Evolutionary conservation across 2,113 vertebrate genomes (phyloP), one percentile per base, ranked within the genome.

Genomic region (Sebastes schlegelii): DNA sequence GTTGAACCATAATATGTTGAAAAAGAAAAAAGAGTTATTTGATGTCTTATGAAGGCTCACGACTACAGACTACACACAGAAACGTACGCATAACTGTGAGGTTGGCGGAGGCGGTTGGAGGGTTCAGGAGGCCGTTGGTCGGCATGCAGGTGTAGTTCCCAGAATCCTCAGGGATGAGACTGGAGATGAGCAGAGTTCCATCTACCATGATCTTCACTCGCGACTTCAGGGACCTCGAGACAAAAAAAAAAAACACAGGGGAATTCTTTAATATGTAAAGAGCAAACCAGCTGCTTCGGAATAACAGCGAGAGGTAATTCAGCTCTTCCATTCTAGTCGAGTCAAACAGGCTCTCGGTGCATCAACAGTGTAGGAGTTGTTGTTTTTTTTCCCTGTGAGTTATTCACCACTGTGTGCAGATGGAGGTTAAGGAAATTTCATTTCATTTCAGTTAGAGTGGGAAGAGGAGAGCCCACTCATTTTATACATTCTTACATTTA

Each of bases 121-220:
- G 91, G 11, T 76, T 94, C 46, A 90, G 91, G 46, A 99, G 95
- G 73, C 98, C 98, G 0, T 99, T 99, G 89, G 96, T 99, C 26
- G 98, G 96, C 46, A 95, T 88, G 61, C 98, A 99, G 71, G 96
- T 98, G 90, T 98, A 99, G 87, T 91, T 95, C 70, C 98, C 98
- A 0, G 97, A 92, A 0, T 99, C 98, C 0, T 96, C 96, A 0
- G 98, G 97, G 76, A 94, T 91, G 0, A 96, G 79, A 0, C 71
- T 85, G 76, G 96, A 95, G 57, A 99, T 94, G 79, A 97, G 89
- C 9, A 99, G 96, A 40, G 97, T 99, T 45, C 98, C 98, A 0
- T 99, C 98, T 57, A 99, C 96, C 95, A 98, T 94, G 78, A 99
- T 92, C 48, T 96, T 97, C 62, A 99, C 97, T 2, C 98, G 96